Evolutionary conservation across 2,113 vertebrate species (phyloP).

Genomic region (Phalacrocorax pelagicus): DNA sequence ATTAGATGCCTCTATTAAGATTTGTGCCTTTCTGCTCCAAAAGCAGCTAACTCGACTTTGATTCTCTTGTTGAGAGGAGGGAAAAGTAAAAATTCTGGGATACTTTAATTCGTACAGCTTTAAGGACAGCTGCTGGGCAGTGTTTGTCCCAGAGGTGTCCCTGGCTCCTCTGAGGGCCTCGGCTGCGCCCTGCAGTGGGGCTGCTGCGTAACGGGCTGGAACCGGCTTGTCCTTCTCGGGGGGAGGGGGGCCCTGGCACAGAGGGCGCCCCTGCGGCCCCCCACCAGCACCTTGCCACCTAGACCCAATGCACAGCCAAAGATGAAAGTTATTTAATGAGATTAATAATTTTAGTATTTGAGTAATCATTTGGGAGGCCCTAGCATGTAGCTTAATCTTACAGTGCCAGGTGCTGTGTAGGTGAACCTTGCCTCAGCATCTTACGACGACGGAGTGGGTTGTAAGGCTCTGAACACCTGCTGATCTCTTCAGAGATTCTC

Average conservation of each 20-base stretch:
- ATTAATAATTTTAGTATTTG: not conserved
- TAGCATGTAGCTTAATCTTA: not conserved
- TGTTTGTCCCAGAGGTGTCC: fast-evolving
- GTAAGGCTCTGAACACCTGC: no score
- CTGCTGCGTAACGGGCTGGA: not conserved
- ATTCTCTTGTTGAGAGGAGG: not conserved
- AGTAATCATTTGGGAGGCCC: no score
- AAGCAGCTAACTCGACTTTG: not conserved
- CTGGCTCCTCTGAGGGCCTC: fast-evolving
- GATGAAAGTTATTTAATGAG: not conserved
- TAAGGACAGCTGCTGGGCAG: not conserved
- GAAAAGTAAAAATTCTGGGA: not conserved
- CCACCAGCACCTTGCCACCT: not conserved
- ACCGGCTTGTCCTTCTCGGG: no score
- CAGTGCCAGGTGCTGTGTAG: not conserved
- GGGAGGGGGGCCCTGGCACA: no score
- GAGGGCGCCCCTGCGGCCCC: not conserved
- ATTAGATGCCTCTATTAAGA: not conserved
- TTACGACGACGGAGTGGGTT: fast-evolving
- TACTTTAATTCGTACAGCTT: not conserved
- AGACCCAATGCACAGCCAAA: fast-evolving
- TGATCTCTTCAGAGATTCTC: no score
- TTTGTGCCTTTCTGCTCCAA: not conserved
- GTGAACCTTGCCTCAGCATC: not conserved
- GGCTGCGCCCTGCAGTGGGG: fast-evolving